Base-by-base conservation (phyloP, 2,113 vertebrate species). In the Nansenia antarctica region DNA sequence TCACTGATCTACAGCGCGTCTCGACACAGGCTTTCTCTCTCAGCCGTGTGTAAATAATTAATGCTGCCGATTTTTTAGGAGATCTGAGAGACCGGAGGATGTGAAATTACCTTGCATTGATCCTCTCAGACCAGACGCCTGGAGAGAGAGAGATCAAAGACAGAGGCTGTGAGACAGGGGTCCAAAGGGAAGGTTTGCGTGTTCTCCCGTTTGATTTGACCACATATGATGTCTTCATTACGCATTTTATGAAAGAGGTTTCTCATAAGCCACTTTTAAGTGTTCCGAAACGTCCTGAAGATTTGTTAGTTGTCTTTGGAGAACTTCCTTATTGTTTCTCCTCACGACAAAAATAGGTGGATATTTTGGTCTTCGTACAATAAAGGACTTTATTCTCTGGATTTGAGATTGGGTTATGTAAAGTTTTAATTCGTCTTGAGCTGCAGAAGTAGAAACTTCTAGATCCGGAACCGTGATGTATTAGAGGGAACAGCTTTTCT, bases 31-130 rank as follows among this genome's bases (percentile, higher is more conserved):
- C 31, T 73, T 55, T 29, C 42, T 14, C 14, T 57, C 54, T 30
- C 26, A 57, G 14, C 24, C 20, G 11, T 14, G 20, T 26, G 11
- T 26, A 54, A 90, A 89, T 89, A 76, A 87, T 90, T 89, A 70
- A 90, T 82, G 61, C 11, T 31, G 73, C 70, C 53, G 65, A 84
- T 86, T 86, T 88, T n/a, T 89, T 74, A 67, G 83, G 77, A 78
- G 87, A 86, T 85, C 82, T 80, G 70, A 83, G 85, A 70, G 77
- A 72, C 75, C 47, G 74, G 75, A 15, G 70, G 80, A 75, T 63
- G 74, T 82, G 84, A 87, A 88, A 86, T 87, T 71, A 86, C 84
- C 77, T 80, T 9, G 63, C 82, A 85, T 87, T 85, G 87, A 89
- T 88, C 79, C 65, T n/a, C n/a, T n/a, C n/a, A n/a, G 83, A 77